Base-by-base conservation (phyloP, 2,888 invertebrate species). In the Aphidoletes aphidimyza region DNA sequence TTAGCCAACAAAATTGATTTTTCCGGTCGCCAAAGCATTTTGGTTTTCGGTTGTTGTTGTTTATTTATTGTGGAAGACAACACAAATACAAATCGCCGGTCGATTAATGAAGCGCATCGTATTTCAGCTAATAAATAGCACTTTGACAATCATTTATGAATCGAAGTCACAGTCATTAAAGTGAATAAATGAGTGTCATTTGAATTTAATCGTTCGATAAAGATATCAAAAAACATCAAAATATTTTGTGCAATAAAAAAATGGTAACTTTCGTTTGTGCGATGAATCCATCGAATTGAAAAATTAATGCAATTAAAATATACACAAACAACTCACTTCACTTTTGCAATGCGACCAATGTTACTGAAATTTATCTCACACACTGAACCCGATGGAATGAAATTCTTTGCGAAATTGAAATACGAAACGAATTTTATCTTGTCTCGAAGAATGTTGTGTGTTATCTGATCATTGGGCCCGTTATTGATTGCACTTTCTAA, bases 401-500 rank as follows among this genome's bases (percentile, higher is more conserved):
- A 54, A 8, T 11, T 26, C 11, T 69, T 11, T n/a, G 39, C 39
- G 39, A 11, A 39, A 3, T 8, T 47, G 69, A 69, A 69, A 69
- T 69, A 69, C 14, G 69, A 69, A 30, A 69, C 30, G 1, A 69
- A 30, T 69, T 69, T 69, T 34, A 69, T 69, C 17, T 3, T 11
- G 30, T 30, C 30, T 3, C 6, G 19, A 69, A 14, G 54, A 54
- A 26, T 54, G 30, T 69, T 30, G n/a, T n/a, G n/a, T n/a, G 69
- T 26, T 69, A 69, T 69, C 69, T 54, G 54, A 54, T 54, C 54
- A 54, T 26, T 26, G 69, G 30, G 3, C 1, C 69, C 6, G 22
- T 54, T 69, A 69, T 69, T 69, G 69, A 69, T 69, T 69, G 34
- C 30, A 69, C 69, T 69, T 34, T 54, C 54, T 54, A 54, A 54